Evolutionary conservation across 2,797 vertebrate species (phyloP).

Genomic region (Eurystomus glaucurus): DNA sequence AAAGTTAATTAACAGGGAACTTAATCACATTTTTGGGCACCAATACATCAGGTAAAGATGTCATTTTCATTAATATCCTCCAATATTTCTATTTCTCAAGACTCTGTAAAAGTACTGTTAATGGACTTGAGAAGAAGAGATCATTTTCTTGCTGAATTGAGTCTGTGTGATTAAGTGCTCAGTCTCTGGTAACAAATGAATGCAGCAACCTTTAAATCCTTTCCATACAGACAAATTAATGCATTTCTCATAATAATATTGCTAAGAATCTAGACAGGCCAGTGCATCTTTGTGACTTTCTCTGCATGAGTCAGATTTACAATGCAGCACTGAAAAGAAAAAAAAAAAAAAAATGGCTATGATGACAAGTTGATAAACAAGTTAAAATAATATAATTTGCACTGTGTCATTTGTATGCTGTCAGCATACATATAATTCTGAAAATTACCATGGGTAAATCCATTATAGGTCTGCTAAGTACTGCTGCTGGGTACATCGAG

Average conservation of each 20-base stretch:
- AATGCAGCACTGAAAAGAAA: not conserved
- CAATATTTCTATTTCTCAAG: conserved; percentile 74
- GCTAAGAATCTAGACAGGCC: conserved; percentile 6
- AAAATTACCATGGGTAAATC: conserved; percentile 41
- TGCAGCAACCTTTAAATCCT: conserved; percentile 71
- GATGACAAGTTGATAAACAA: conserved; percentile 65
- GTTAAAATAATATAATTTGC: conserved; percentile 54
- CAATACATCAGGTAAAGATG: conserved; percentile 51
- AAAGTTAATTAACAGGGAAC: conserved; percentile 69
- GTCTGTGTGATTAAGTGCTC: conserved; percentile 67
- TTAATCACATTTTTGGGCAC: conserved; percentile 55
- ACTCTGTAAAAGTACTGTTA: conserved; percentile 37
- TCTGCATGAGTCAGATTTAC: conserved; percentile 53
- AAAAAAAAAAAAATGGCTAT: not conserved
- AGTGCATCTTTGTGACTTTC: conserved; percentile 34
- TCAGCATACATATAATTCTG: not conserved
- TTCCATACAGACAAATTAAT: conserved; percentile 71
- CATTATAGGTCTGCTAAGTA: not conserved
- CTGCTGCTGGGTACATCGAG: not conserved
- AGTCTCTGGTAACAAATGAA: conserved; percentile 65
- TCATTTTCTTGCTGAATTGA: conserved; percentile 62
- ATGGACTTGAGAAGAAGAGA: conserved; percentile 63
- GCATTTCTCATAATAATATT: conserved; percentile 59
- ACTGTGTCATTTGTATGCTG: not conserved
- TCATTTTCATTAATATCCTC: conserved; percentile 73